Percentiles rank a stretch among this genome's conserved stretches.
phyloP scores from a whole-genome alignment of 2,888 invertebrate genomes.

The Icerya purchasi region DNA sequence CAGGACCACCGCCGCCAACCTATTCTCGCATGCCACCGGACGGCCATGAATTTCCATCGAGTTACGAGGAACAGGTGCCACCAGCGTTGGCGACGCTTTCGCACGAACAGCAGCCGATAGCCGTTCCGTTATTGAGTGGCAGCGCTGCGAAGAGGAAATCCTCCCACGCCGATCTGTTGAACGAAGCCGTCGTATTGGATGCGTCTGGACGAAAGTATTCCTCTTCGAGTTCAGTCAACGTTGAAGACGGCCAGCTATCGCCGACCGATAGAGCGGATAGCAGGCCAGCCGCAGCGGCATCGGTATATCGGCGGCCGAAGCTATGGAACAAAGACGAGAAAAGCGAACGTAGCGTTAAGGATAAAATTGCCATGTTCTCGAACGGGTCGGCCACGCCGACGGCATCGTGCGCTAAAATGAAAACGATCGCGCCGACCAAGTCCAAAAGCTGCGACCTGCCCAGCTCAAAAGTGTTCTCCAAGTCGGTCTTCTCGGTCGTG shows the following conservation, averaged over 20 bases:
- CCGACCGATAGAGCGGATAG: not conserved
- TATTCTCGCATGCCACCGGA: constrained; percentile 56
- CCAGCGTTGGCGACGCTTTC: not conserved
- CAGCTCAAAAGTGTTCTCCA: constrained; percentile 5
- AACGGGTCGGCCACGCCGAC: constrained; percentile 24
- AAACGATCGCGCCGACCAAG: not conserved
- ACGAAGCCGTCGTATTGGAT: constrained; percentile 12
- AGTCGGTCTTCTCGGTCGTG: constrained; percentile 6
- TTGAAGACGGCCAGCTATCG: constrained; percentile 6
- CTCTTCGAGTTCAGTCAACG: constrained; percentile 18
- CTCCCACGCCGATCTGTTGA: constrained; percentile 11
- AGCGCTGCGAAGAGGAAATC: constrained; percentile 16
- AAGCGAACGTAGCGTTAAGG: constrained; percentile 58
- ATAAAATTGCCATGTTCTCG: constrained; percentile 74
- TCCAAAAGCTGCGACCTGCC: not conserved
- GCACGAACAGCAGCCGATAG: not conserved
- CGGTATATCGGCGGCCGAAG: constrained; percentile 7
- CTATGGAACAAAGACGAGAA: constrained; percentile 40
- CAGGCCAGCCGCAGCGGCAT: constrained; percentile 4
- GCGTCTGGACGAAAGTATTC: constrained; percentile 19
- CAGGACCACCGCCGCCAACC: constrained; percentile 22
- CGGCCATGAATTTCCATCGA: constrained; percentile 60
- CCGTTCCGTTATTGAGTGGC: constrained; percentile 22
- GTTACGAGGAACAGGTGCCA: constrained; percentile 20
- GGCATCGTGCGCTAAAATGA: constrained; percentile 16